phyloP scores from a whole-genome alignment of 2,888 invertebrate species.

The Drosophila histrio region DNA sequence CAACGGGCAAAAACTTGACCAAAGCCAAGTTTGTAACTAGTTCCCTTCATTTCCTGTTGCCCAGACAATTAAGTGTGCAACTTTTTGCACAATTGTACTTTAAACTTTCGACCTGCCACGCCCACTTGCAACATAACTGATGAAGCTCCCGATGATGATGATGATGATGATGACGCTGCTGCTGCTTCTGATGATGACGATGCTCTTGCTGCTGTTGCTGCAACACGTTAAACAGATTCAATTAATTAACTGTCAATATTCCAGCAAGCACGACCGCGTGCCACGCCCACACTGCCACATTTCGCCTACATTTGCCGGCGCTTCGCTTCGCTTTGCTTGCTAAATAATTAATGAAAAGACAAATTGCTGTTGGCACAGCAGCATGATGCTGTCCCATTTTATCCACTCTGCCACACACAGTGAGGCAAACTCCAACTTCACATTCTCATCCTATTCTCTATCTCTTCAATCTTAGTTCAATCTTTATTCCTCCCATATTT shows the following conservation, averaged over 20 bases:
- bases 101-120: conserved; percentile 45
- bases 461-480: conserved; percentile 21
- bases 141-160: background rate
- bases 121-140: conserved; percentile 19
- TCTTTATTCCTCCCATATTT: conserved; percentile 2
- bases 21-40: conserved; percentile 52
- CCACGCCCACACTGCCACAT: conserved; percentile 10
- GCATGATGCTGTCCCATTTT: background rate
- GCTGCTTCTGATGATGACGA: background rate
- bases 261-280: conserved; percentile 42
- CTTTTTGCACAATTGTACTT: conserved; percentile 58
- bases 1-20: conserved; percentile 38
- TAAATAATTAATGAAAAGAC: conserved; percentile 77
- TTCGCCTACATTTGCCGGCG: conserved; percentile 4
- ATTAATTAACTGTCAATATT: conserved; percentile 75
- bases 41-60: conserved; percentile 48
- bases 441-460: background rate
- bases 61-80: conserved; percentile 55
- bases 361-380: conserved; percentile 65
- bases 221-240: conserved; percentile 69
- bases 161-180: background rate
- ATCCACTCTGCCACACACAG: background rate
- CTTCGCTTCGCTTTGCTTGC: conserved; percentile 41
- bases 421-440: background rate
- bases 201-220: conserved; percentile 28